A percentile compares a stretch with the other conserved stretches of the same genome.
Conservation (phyloP, 2,797 vertebrate species). For the Hypotaenidia philippensis region DNA sequence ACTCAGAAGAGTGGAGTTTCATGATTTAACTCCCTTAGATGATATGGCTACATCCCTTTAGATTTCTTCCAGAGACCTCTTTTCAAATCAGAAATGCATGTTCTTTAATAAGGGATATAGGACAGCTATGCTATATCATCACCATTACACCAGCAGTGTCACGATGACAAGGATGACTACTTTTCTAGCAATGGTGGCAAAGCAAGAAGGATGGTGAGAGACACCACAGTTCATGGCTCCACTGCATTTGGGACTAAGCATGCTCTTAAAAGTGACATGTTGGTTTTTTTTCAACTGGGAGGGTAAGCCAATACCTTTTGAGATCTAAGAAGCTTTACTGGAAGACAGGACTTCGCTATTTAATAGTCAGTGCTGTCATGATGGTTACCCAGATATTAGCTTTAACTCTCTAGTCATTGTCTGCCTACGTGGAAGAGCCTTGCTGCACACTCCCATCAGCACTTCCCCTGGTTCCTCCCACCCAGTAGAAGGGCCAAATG, state of each 20-base stretch:
- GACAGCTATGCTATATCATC: neutral
- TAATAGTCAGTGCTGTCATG: neutral
- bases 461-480: neutral
- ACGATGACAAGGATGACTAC: no score
- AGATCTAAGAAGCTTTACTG: neutral
- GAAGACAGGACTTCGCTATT: neutral
- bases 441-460: neutral
- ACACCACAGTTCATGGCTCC: neutral
- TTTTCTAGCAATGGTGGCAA: neutral
- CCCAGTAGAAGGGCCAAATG: neutral
- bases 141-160: neutral
- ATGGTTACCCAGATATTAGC: neutral
- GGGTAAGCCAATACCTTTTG: neutral
- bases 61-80: neutral
- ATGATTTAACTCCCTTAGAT: neutral
- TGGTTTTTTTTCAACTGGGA: neutral
- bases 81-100: neutral
- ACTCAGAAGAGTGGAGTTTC: neutral
- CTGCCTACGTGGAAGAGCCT: neutral
- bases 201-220: neutral
- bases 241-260: neutral
- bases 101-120: neutral
- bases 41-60: neutral
- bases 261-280: neutral
- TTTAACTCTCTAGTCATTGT: neutral